A percentile compares a stretch with the other conserved stretches of the same genome.
phyloP scores from a whole-genome alignment of 2,113 vertebrate genomes.

The Tetrao urogallus region DNA sequence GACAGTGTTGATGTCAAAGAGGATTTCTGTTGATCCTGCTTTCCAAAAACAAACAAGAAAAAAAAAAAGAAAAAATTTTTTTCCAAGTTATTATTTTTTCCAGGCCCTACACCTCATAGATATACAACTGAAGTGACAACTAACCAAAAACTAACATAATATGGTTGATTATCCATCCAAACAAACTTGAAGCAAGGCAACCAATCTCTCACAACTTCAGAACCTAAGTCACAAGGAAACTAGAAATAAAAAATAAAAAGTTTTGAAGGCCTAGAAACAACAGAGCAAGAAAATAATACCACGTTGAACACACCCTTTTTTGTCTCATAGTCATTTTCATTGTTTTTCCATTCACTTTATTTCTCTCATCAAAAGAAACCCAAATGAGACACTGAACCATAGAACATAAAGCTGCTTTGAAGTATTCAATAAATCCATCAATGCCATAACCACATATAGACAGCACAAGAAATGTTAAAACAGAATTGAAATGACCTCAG shows the following conservation, averaged over 20 bases:
- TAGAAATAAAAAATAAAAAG: neutral
- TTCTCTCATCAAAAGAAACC: neutral
- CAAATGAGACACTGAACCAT: neutral
- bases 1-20: constrained; percentile 80
- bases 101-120: neutral
- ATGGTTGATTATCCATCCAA: neutral
- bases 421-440: neutral
- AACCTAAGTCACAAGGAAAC: neutral
- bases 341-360: neutral
- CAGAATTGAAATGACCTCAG: neutral
- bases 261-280: neutral
- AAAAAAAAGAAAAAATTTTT: neutral
- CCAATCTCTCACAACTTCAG: neutral
- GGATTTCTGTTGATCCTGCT: constrained; percentile 67
- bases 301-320: neutral
- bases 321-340: neutral
- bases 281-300: neutral
- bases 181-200: neutral
- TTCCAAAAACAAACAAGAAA: constrained; percentile 39
- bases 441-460: neutral
- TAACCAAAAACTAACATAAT: neutral
- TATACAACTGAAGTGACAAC: neutral
- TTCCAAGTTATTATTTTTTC: neutral
- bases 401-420: neutral
- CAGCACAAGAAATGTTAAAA: neutral